These are phyloP conservation scores for Vidua macroura DNA, from an alignment of 2,113 vertebrate genomes.

Conservation along the genomic window DNA sequence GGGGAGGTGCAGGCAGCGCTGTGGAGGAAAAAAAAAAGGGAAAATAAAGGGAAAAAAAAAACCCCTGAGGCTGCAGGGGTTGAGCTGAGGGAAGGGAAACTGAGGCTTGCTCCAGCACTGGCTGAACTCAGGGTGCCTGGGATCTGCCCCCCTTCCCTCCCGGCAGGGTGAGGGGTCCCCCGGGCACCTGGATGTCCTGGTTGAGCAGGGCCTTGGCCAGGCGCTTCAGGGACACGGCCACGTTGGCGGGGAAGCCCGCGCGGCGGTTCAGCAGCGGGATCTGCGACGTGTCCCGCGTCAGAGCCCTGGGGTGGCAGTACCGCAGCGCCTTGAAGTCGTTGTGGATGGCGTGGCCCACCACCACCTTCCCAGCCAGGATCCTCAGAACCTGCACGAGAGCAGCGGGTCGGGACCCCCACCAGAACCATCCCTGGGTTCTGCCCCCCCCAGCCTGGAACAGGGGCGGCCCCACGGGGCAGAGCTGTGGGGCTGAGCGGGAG, in stretches of 20 bases:
- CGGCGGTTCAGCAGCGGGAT: constrained; percentile 85
- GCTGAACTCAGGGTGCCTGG: background rate
- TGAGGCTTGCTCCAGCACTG: background rate
- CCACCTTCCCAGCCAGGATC: constrained; percentile 84
- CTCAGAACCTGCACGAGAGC: constrained; percentile 77
- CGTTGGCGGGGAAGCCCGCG: constrained; percentile 73
- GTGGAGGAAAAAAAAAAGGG: too few relatives aligned
- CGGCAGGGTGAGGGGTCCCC: accelerated
- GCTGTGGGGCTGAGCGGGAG: accelerated
- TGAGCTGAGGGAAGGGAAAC: background rate
- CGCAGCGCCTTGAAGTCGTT: constrained; percentile 88
- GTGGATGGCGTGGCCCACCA: constrained; percentile 87
- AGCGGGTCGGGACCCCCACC: background rate
- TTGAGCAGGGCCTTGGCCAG: constrained; percentile 86
- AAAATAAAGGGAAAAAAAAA: background rate
- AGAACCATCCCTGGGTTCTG: accelerated
- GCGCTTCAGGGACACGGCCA: constrained; percentile 79
- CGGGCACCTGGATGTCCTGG: constrained; percentile 85
- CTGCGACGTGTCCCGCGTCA: constrained; percentile 84
- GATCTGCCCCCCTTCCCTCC: accelerated
- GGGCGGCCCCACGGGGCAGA: background rate
- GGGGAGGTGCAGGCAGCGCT: accelerated
- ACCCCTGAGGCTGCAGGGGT: accelerated
- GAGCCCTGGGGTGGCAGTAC: constrained; percentile 78
- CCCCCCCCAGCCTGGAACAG: accelerated